A percentile compares a stretch with the other conserved stretches of the same genome.
Evolutionary conservation across 2,888 invertebrate genomes (phyloP).

Genomic region (Hoplodrina ambigua): DNA sequence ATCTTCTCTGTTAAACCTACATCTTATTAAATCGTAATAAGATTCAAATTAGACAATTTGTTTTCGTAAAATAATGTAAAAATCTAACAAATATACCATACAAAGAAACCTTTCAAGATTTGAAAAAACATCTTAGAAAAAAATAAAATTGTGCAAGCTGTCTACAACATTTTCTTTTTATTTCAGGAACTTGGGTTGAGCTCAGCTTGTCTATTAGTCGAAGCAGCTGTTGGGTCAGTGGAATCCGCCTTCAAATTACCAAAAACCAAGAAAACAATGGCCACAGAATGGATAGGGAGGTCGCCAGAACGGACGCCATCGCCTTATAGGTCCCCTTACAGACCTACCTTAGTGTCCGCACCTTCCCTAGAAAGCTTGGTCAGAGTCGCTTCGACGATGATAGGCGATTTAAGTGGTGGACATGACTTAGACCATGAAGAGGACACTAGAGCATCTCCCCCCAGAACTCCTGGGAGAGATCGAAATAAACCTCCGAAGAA

Average conservation of each 20-base stretch:
- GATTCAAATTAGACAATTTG: background rate
- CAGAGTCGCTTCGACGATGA: constrained; percentile 91
- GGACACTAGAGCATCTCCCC: constrained; percentile 78
- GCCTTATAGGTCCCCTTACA: constrained; percentile 84
- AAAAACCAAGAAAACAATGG: constrained; percentile 97
- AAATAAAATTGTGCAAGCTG: background rate
- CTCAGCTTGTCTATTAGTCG: constrained; percentile 95
- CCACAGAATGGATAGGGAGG: constrained; percentile 97
- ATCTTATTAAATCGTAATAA: constrained; percentile 1
- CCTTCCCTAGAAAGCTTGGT: constrained; percentile 91
- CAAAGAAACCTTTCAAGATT: no score
- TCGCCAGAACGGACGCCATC: constrained; percentile 90
- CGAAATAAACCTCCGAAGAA: constrained; percentile 84
- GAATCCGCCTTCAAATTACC: constrained; percentile 97
- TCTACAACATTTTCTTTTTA: constrained; percentile 40
- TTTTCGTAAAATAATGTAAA: background rate
- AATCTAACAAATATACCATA: no score
- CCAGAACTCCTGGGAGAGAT: constrained; percentile 81
- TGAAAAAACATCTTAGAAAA: background rate
- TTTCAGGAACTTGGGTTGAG: constrained; percentile 91
- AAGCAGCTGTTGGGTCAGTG: constrained; percentile 95
- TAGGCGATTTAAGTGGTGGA: constrained; percentile 83
- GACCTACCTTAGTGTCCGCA: constrained; percentile 81
- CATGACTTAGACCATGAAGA: constrained; percentile 81
- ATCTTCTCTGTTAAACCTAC: no score